Evolutionary conservation across 1,140 invertebrate species (phyloP).

Genomic region (Trypoxylus dichotomus): DNA sequence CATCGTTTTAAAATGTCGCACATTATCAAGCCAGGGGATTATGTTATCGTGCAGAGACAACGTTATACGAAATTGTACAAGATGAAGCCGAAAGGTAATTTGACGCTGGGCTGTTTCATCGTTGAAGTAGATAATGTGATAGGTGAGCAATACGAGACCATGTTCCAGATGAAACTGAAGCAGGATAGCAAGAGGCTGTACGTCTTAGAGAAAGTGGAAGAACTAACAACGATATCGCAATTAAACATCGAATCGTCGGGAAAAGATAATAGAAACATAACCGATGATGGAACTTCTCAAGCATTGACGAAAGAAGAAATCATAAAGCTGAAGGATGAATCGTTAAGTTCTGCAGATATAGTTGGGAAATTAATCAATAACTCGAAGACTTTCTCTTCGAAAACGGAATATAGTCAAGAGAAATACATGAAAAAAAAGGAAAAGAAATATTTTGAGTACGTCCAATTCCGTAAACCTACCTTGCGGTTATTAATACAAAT

Average conservation of each 20-base stretch:
- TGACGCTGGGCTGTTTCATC: constrained; percentile 71
- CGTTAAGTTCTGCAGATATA: constrained; percentile 78
- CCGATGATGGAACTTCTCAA: constrained; percentile 85
- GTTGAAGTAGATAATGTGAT: constrained; percentile 70
- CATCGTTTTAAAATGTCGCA: neutral
- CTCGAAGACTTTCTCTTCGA: constrained; percentile 81
- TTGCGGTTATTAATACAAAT: constrained; percentile 76
- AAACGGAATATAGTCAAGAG: constrained; percentile 91
- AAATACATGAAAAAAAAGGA: constrained; percentile 95
- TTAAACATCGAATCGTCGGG: constrained; percentile 63
- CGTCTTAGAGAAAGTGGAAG: constrained; percentile 59
- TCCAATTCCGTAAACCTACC: constrained; percentile 75
- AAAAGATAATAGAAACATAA: constrained; percentile 82
- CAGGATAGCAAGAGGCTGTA: constrained; percentile 61
- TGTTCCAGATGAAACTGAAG: constrained; percentile 75
- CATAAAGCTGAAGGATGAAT: constrained; percentile 70
- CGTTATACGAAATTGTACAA: constrained; percentile 76
- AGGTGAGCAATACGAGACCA: constrained; percentile 74
- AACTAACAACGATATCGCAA: constrained; percentile 54
- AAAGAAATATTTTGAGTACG: constrained; percentile 82
- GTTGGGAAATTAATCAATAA: constrained; percentile 85
- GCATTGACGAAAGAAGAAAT: constrained; percentile 83
- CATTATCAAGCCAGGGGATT: constrained; percentile 63
- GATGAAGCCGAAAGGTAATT: constrained; percentile 62
- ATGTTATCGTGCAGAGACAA: constrained; percentile 74